A percentile compares a stretch with the other conserved stretches of the same genome.
Evolutionary conservation across 2,797 vertebrate genomes (phyloP).

Genomic region (Lindbergichthys nudifrons): DNA sequence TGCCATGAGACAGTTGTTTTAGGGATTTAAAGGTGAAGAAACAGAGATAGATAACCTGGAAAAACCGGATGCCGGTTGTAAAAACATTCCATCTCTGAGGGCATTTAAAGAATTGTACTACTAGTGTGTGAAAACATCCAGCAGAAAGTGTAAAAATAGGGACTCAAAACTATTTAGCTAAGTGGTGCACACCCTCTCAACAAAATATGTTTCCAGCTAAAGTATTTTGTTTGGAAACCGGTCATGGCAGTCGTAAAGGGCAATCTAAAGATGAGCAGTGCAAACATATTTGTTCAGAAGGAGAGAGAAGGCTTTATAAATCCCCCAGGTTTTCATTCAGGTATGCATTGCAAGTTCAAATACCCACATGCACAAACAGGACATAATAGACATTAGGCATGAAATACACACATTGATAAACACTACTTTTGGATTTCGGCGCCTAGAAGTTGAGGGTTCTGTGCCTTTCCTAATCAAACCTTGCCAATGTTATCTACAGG

Average conservation of each 20-base stretch:
- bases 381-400: too few relatives aligned
- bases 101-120: background rate
- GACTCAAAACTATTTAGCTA: background rate
- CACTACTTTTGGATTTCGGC: too few relatives aligned
- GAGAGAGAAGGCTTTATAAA: too few relatives aligned
- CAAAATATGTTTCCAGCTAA: background rate
- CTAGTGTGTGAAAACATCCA: background rate
- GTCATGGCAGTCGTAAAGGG: too few relatives aligned
- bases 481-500: too few relatives aligned
- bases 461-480: too few relatives aligned
- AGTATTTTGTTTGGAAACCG: background rate
- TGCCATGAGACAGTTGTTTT: background rate
- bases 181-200: background rate
- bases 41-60: background rate
- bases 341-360: too few relatives aligned
- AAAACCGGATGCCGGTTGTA: background rate
- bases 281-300: background rate
- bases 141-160: background rate
- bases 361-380: too few relatives aligned
- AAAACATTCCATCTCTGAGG: conserved; percentile 8
- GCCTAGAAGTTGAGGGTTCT: too few relatives aligned
- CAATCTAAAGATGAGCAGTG: background rate
- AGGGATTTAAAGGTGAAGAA: background rate
- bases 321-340: too few relatives aligned
- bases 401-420: too few relatives aligned